A percentile compares a stretch with the other conserved stretches of the same genome.
Conservation (phyloP, 2,888 invertebrate species). For the Standfussiana lucernea region DNA sequence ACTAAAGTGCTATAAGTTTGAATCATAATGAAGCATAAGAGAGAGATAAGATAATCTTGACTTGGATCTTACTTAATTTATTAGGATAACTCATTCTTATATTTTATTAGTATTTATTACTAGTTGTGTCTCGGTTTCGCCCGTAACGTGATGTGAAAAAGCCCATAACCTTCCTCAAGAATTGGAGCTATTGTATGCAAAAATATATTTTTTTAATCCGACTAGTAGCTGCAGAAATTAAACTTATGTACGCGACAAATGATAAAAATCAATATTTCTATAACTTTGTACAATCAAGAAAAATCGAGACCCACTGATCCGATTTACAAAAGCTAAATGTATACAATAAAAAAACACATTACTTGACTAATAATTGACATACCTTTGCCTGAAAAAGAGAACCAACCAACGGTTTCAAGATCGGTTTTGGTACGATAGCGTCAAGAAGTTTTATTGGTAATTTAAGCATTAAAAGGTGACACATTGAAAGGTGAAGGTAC, state of each 20-base stretch:
- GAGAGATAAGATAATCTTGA: conserved; percentile 21
- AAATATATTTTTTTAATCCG: not conserved
- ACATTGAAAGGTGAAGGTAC: no score
- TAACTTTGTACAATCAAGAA: not conserved
- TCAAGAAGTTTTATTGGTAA: not conserved
- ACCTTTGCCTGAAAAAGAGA: not conserved
- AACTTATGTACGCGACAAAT: no score
- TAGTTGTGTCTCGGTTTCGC: not conserved
- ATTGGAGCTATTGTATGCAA: not conserved
- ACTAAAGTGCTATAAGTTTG: not conserved
- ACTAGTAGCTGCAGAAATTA: not conserved
- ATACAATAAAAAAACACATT: not conserved
- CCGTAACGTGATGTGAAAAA: not conserved
- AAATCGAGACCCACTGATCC: not conserved
- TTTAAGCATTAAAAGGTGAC: not conserved
- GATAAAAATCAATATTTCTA: not conserved
- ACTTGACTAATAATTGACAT: not conserved
- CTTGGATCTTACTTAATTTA: not conserved
- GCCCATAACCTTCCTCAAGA: not conserved
- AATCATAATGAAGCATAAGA: not conserved
- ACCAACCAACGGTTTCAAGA: not conserved
- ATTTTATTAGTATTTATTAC: not conserved
- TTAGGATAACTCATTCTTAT: not conserved
- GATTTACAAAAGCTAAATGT: not conserved
- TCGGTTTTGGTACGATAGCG: not conserved